Evolutionary conservation across 1,140 invertebrate genomes (phyloP).

Genomic region (Drosophila kanapiae): DNA sequence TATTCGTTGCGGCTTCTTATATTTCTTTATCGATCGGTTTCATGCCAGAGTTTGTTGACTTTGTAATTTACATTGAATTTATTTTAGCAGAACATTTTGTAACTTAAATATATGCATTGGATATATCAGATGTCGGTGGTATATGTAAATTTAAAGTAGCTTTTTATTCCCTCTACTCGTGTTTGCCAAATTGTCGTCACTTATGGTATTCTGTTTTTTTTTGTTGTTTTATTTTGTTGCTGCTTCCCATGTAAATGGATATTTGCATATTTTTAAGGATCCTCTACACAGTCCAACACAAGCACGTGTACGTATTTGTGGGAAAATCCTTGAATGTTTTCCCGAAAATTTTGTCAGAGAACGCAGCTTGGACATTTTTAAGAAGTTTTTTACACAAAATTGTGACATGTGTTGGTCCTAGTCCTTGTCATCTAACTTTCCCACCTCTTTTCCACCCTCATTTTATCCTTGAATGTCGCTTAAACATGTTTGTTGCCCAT

Average conservation of each 20-base stretch:
- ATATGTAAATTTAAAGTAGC: conserved; percentile 36
- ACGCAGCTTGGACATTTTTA: conserved; percentile 70
- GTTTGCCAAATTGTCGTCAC: conserved; percentile 76
- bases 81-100: conserved; percentile 32
- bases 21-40: conserved; percentile 56
- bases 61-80: conserved; percentile 30
- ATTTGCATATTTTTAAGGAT: conserved; percentile 76
- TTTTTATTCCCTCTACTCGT: conserved; percentile 51
- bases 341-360: conserved; percentile 41
- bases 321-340: conserved; percentile 53
- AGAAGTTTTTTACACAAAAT: conserved; percentile 74
- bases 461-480: conserved; percentile 21
- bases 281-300: conserved; percentile 39
- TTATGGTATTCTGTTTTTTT: conserved; percentile 44
- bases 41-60: conserved; percentile 39
- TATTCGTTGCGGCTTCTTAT: conserved; percentile 46
- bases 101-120: conserved; percentile 46
- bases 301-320: conserved; percentile 32
- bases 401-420: conserved; percentile 77
- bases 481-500: conserved; percentile 33
- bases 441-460: conserved; percentile 10
- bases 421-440: conserved; percentile 35
- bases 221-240: conserved; percentile 18
- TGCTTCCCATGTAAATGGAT: conserved; percentile 53
- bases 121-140: conserved; percentile 9